These are phyloP conservation scores for Acrobasis suavella DNA, from an alignment of 2,888 invertebrate species.

Conservation along the genomic window DNA sequence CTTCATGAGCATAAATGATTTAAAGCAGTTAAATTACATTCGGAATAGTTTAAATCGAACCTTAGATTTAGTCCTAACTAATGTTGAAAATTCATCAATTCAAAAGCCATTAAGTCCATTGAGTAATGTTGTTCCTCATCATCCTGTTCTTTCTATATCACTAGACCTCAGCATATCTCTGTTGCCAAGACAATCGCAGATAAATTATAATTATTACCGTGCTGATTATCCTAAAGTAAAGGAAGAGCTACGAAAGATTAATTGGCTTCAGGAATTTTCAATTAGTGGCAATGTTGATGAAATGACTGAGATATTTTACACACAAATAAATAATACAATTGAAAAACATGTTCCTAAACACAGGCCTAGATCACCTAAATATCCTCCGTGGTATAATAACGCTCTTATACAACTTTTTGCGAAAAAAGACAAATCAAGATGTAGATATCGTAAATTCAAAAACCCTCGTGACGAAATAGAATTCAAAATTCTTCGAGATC, in stretches of 20 bases:
- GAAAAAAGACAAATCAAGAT: constrained; percentile 5
- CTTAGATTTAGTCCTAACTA: background rate
- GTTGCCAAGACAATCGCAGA: no score
- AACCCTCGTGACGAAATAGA: constrained; percentile 17
- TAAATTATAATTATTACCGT: background rate
- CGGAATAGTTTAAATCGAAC: background rate
- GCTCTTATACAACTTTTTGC: background rate
- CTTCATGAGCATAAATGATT: background rate
- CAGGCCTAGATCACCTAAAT: background rate
- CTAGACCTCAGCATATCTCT: background rate
- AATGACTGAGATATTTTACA: constrained; percentile 1
- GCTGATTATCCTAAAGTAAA: background rate
- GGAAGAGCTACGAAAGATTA: background rate
- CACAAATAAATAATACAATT: background rate
- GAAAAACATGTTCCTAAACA: background rate
- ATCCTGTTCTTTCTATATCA: constrained; percentile 4
- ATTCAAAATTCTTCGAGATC: no score
- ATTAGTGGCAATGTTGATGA: background rate
- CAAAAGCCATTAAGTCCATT: background rate
- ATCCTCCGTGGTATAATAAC: background rate
- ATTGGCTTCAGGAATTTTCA: background rate
- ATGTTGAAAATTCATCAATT: background rate
- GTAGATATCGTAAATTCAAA: constrained; percentile 3
- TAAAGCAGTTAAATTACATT: background rate
- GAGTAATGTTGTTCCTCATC: background rate